Evolutionary conservation across 92 coral and sea anemone genomes (phyloP).

Genomic region (Actinernus sp.): DNA sequence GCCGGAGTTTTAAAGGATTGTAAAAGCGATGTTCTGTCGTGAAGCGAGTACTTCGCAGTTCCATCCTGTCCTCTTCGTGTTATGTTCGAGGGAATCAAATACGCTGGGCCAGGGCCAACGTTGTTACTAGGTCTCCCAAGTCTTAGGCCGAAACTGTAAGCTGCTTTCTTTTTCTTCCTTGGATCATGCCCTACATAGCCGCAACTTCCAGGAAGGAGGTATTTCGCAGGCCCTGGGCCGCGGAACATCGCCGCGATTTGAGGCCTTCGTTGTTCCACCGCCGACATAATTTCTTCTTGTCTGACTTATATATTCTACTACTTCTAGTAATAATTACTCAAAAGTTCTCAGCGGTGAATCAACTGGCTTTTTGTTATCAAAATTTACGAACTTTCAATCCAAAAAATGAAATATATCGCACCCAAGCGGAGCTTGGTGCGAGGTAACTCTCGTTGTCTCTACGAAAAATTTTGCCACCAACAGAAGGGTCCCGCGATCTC

Average conservation of each 20-base stretch:
- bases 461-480: constrained; percentile 12
- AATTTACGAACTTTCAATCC: too few relatives aligned
- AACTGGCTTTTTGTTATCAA: too few relatives aligned
- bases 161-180: constrained; percentile 79
- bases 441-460: too few relatives aligned
- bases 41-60: constrained; percentile 77
- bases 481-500: constrained; percentile 49
- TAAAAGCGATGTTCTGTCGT: constrained; percentile 64
- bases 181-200: constrained; percentile 76
- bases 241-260: constrained; percentile 96
- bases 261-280: constrained; percentile 54
- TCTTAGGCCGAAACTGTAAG: constrained; percentile 81
- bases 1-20: constrained; percentile 86
- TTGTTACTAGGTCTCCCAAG: constrained; percentile 1
- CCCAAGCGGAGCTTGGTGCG: too few relatives aligned
- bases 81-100: constrained; percentile 54
- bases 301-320: neutral
- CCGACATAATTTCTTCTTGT: constrained; percentile 8
- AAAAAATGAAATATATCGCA: too few relatives aligned
- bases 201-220: constrained; percentile 82
- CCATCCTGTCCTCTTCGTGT: constrained; percentile 91
- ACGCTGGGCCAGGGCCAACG: constrained; percentile 85
- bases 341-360: too few relatives aligned
- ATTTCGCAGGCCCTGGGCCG: constrained; percentile 97
- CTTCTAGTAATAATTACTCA: neutral